These are phyloP conservation scores for Dolomedes plantarius DNA, from an alignment of 2,888 invertebrate genomes.

Conservation along the genomic window DNA sequence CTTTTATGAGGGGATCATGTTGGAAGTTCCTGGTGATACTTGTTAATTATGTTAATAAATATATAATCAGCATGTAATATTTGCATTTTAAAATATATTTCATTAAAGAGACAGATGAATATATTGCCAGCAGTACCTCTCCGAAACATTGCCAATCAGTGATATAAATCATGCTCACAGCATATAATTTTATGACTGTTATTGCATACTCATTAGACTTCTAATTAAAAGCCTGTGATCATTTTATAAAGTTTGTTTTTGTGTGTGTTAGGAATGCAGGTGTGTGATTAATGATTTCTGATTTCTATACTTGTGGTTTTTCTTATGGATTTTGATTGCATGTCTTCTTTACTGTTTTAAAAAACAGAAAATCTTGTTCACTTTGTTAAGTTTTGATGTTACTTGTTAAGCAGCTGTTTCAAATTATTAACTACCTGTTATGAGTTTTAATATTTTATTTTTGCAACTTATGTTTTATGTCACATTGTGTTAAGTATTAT, in stretches of 20 bases:
- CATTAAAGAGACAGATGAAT: too few relatives aligned
- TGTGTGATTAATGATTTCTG: neutral
- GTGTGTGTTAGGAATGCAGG: slow-evolving; percentile 13
- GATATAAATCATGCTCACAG: neutral
- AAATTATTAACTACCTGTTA: slow-evolving; percentile 55
- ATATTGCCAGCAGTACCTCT: neutral
- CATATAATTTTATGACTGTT: neutral
- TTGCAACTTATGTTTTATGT: slow-evolving; percentile 35
- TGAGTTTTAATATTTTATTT: slow-evolving; percentile 60
- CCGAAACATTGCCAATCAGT: neutral
- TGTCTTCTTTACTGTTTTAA: slow-evolving; percentile 22
- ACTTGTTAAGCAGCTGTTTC: slow-evolving; percentile 62
- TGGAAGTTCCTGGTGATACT: neutral
- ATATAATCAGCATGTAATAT: neutral
- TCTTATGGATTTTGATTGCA: slow-evolving; percentile 16
- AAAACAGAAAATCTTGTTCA: slow-evolving; percentile 41
- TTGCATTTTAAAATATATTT: too few relatives aligned
- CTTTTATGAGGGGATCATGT: neutral
- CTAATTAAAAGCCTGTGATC: slow-evolving; percentile 55
- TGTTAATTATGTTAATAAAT: neutral
- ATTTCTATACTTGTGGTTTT: slow-evolving; percentile 10
- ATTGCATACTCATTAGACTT: neutral
- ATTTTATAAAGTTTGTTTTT: slow-evolving; percentile 37
- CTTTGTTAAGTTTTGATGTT: slow-evolving; percentile 66
- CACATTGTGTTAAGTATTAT: neutral